These are phyloP conservation scores for Setophaga coronata DNA, from an alignment of 2,113 vertebrate species.

Conservation along the genomic window DNA sequence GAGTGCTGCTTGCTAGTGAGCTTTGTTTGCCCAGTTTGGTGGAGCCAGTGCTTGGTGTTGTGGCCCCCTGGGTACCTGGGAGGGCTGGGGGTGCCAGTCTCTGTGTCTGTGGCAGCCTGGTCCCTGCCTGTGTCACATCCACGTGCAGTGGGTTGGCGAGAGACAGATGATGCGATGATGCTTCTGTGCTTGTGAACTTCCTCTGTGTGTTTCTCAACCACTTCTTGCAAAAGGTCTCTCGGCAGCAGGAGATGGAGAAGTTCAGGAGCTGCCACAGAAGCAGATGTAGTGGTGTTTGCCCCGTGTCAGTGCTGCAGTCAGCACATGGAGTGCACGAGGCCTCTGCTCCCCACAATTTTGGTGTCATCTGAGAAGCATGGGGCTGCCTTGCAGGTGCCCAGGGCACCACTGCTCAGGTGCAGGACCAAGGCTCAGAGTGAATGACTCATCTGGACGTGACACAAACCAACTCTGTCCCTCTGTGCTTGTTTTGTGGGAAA, in stretches of 20 bases:
- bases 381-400: fast-evolving
- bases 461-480: background rate
- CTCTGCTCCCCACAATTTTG: background rate
- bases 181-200: background rate
- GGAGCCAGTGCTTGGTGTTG: background rate
- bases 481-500: background rate
- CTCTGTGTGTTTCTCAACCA: background rate
- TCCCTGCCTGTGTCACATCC: background rate
- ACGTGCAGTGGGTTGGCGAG: fast-evolving
- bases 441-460: fast-evolving
- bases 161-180: fast-evolving
- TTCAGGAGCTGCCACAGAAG: background rate
- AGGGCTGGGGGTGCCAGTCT: background rate
- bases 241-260: background rate
- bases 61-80: fast-evolving
- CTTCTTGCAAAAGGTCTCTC: background rate
- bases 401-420: fast-evolving
- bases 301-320: fast-evolving
- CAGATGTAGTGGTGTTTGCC: fast-evolving
- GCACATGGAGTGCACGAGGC: fast-evolving
- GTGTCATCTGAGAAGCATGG: background rate
- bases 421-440: background rate
- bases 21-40: fast-evolving
- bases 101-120: background rate
- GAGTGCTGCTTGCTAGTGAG: fast-evolving